Conservation (phyloP, 2,888 invertebrate genomes). For the Odontomyia ornata region DNA sequence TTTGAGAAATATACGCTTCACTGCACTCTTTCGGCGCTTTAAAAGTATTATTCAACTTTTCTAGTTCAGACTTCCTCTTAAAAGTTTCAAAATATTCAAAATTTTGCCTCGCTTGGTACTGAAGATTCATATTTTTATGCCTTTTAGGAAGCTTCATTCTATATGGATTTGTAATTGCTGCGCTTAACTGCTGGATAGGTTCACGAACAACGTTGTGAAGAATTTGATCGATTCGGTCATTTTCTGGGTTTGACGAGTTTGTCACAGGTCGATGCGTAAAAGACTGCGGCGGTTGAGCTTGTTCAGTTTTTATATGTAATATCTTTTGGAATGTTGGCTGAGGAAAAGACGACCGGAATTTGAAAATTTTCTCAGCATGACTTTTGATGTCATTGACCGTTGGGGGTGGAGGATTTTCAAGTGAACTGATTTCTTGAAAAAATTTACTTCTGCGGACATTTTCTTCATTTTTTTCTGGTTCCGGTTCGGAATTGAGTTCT, state of each 20-base stretch:
- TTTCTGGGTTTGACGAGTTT: background rate
- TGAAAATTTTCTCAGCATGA: background rate
- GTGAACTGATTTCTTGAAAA: background rate
- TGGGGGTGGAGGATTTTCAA: background rate
- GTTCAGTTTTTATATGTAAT: background rate
- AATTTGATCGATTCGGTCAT: conserved; percentile 24
- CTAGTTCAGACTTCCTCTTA: background rate
- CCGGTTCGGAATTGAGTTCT: background rate
- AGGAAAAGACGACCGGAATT: background rate
- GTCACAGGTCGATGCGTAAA: background rate
- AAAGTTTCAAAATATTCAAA: conserved; percentile 15
- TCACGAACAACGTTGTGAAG: conserved; percentile 3
- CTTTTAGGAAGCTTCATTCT: conserved; percentile 31
- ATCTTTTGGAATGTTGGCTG: background rate
- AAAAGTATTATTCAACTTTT: background rate
- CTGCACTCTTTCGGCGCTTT: background rate
- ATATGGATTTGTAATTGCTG: conserved; percentile 20
- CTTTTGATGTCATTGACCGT: background rate
- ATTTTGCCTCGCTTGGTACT: background rate
- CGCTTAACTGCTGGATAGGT: background rate
- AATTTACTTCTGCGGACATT: background rate
- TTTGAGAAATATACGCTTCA: background rate
- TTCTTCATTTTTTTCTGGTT: background rate
- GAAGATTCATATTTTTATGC: conserved; percentile 11
- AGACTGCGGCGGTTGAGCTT: no score